A percentile compares a stretch with the other conserved stretches of the same genome.
phyloP scores from a whole-genome alignment of 2,113 vertebrate species.

The Grammomys dolichurus region DNA sequence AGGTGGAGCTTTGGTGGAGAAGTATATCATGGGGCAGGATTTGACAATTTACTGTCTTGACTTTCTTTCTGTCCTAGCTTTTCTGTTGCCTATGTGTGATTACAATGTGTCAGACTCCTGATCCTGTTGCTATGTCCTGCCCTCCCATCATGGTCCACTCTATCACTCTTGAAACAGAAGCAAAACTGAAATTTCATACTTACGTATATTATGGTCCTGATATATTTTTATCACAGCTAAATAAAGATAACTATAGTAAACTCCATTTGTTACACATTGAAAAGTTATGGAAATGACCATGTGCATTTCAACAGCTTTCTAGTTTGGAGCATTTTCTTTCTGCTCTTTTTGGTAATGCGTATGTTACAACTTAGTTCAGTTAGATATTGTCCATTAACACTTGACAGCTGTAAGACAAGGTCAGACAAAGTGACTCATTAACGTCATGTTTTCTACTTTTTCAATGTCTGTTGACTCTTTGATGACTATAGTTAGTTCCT shows the following conservation, averaged over 20 bases:
- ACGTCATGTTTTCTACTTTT: background rate
- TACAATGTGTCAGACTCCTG: background rate
- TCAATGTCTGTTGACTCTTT: background rate
- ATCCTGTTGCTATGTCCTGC: background rate
- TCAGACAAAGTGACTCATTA: constrained; percentile 44
- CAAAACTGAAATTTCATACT: background rate
- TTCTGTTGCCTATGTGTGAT: background rate
- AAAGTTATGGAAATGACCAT: background rate
- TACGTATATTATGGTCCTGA: background rate
- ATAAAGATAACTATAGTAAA: too few species aligned
- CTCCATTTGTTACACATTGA: background rate
- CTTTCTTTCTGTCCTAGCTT: too few species aligned
- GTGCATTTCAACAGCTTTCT: background rate
- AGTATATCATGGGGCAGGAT: background rate
- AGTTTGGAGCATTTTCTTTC: background rate
- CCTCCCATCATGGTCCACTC: background rate
- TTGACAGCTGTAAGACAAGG: constrained; percentile 23
- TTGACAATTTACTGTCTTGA: background rate
- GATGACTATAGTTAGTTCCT: background rate
- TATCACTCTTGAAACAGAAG: background rate
- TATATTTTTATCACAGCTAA: background rate
- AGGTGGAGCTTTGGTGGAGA: background rate
- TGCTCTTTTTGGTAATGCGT: background rate
- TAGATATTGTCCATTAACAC: background rate
- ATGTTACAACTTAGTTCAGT: background rate